These are phyloP conservation scores for Scleropages formosus DNA, from an alignment of 2,797 vertebrate genomes.

Conservation along the genomic window DNA sequence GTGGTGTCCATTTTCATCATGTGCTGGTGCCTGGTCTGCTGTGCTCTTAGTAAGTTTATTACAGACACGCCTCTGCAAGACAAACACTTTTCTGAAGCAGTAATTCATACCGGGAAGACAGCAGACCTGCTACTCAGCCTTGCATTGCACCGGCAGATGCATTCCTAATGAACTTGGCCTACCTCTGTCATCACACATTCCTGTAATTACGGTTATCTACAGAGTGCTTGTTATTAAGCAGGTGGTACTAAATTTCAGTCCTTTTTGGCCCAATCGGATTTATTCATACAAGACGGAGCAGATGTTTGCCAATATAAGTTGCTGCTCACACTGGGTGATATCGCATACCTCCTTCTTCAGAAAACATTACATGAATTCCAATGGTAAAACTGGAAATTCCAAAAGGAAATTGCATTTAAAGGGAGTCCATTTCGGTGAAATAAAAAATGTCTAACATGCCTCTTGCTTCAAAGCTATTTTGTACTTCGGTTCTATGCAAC, in stretches of 20 bases:
- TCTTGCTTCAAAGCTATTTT: too few species aligned
- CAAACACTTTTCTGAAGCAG: not conserved
- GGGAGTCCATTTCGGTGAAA: not conserved
- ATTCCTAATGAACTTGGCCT: not conserved
- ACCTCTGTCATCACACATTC: not conserved
- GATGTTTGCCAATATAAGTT: not conserved
- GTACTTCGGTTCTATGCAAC: too few species aligned
- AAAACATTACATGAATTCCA: not conserved
- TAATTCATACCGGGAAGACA: not conserved
- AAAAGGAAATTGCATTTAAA: not conserved
- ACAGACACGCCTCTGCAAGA: not conserved
- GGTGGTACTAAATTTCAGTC: not conserved
- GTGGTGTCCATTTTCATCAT: not conserved
- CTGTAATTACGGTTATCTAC: not conserved
- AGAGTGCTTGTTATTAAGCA: not conserved
- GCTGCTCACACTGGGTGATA: too few species aligned
- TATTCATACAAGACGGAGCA: not conserved
- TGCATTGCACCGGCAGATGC: not conserved
- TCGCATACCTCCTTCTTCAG: not conserved
- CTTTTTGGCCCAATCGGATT: not conserved
- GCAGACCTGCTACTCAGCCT: not conserved
- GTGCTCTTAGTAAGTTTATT: not conserved
- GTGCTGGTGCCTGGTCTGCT: not conserved
- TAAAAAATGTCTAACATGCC: not conserved
- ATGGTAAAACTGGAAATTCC: not conserved